These are phyloP conservation scores for Paramacrobiotus metropolitanus DNA, from an alignment of 1,140 invertebrate genomes.

Conservation along the genomic window DNA sequence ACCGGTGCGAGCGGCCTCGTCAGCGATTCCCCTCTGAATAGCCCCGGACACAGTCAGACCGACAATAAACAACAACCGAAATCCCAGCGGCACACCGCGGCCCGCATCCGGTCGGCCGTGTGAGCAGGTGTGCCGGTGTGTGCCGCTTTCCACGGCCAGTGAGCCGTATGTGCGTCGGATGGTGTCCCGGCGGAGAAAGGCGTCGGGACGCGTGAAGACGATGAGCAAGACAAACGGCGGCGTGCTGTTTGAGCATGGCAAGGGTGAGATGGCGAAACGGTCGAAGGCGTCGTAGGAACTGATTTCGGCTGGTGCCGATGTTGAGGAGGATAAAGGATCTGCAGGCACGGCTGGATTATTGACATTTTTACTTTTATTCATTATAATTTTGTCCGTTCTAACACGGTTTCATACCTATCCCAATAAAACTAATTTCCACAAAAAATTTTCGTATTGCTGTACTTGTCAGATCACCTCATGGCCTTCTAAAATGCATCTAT, in stretches of 20 bases:
- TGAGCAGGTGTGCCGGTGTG: neutral
- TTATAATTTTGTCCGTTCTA: too few species aligned
- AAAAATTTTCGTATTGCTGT: too few species aligned
- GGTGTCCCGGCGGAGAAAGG: neutral
- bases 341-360: too few species aligned
- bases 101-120: neutral
- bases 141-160: neutral
- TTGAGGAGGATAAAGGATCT: too few species aligned
- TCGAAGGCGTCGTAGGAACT: neutral
- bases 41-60: neutral
- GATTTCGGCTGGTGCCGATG: too few species aligned
- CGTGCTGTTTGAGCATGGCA: neutral
- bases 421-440: too few species aligned
- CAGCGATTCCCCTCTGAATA: neutral
- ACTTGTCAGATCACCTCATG: too few species aligned
- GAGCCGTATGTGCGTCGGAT: neutral
- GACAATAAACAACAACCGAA: neutral
- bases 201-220: neutral
- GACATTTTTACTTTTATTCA: too few species aligned
- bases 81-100: neutral
- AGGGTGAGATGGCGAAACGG: neutral
- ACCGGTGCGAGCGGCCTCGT: neutral
- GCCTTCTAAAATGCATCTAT: too few species aligned
- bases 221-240: neutral
- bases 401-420: too few species aligned